Evolutionary conservation across 2,113 vertebrate genomes (phyloP), one percentile per base, ranked within the genome.

Genomic region (Misgurnus mizolepis): DNA sequence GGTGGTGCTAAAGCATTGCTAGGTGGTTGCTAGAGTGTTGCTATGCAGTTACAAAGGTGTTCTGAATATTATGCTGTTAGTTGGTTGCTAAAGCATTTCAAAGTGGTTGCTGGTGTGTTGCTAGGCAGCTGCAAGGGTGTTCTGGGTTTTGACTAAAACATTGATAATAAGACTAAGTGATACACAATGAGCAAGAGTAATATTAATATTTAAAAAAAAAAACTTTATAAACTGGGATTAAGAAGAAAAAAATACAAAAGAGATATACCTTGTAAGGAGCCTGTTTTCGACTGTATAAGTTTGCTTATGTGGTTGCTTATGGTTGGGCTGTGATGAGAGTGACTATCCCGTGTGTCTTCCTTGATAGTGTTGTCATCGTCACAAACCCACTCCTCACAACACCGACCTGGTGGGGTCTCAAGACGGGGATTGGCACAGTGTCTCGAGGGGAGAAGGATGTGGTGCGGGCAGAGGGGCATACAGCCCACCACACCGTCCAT

Each of bases 401-500:
- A 94, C 81, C 84, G 80, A 0, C 89, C 89, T 3, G 86, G 61
- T 0, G 85, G 81, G 18, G 58, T 82, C 49, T 76, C 80, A 81
- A 94, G 84, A 7, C 84, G 87, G 3, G 90, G 90, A 12, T 79
- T 85, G 39, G 78, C 6, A 67, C 93, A 94, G 75, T 65, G 89
- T 86, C 80, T 80, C 81, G 55, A 15, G 0, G 92, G 92, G 69
- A 92, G 85, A 6, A 89, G 87, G 55, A 93, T 43, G 14, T 86
- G 86, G n/a, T 89, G 88, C 0, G 91, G 91, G 45, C 93, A 94
- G 53, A 94, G 87, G 10, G 93, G 89, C 90, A 92, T 90, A 85
- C 93, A 94, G 79, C 93, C 93, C 87, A 94, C 92, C 83, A 94
- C 90, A 0, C 92, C 86, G 0, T 94, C 89, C 79, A 93, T 92